Conservation (phyloP, 2,797 vertebrate genomes). For the Hemibagrus guttatus region DNA sequence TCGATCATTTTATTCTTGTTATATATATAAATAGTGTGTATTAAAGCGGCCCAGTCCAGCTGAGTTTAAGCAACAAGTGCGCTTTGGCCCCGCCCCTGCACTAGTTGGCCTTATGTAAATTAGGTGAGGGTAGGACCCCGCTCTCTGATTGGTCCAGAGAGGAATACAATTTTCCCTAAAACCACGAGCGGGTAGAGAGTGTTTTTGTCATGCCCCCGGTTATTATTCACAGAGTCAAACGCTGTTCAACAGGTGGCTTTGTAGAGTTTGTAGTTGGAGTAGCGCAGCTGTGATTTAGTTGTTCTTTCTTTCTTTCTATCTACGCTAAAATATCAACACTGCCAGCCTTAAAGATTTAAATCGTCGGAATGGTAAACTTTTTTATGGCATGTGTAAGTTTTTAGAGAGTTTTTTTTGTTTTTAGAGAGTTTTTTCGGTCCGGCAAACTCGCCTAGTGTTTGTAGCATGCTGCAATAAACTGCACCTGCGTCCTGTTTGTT, state of each 20-base stretch:
- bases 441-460: conserved; percentile 52
- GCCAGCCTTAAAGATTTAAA: background rate
- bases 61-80: conserved; percentile 66
- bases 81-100: conserved; percentile 58
- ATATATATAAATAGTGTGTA: background rate
- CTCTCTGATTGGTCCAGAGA: conserved; percentile 68
- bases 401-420: background rate
- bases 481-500: conserved; percentile 55
- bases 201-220: conserved; percentile 56
- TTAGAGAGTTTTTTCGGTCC: background rate
- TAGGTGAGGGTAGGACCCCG: conserved; percentile 30
- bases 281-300: conserved; percentile 35
- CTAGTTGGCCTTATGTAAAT: conserved; percentile 72
- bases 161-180: conserved; percentile 62
- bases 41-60: background rate
- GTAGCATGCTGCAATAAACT: conserved; percentile 58
- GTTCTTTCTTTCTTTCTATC: background rate
- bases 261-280: conserved; percentile 23
- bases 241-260: conserved; percentile 65
- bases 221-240: conserved; percentile 59
- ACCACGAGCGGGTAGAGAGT: conserved; percentile 57
- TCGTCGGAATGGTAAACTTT: conserved; percentile 26
- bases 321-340: background rate
- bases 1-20: background rate
- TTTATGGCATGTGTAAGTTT: conserved; percentile 22